These are phyloP conservation scores for Tipula confusa DNA, from an alignment of 2,888 invertebrate species.

Conservation along the genomic window DNA sequence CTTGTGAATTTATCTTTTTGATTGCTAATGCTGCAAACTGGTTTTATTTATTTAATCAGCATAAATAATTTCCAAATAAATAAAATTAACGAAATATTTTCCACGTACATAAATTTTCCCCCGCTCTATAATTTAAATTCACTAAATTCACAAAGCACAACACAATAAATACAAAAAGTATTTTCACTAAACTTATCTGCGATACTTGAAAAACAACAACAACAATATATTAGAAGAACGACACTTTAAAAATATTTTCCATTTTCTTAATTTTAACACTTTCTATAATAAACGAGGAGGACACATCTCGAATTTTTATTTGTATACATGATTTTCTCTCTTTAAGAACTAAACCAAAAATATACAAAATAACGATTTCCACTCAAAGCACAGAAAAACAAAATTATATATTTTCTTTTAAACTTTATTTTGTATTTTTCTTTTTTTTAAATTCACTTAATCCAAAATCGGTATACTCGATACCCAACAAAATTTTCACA, in stretches of 20 bases:
- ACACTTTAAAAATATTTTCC: constrained; percentile 7
- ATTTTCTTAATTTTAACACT: constrained; percentile 6
- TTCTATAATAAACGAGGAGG: not conserved
- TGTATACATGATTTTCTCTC: not conserved
- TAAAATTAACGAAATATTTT: not conserved
- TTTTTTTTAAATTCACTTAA: not conserved
- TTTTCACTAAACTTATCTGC: too few species aligned
- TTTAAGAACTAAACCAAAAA: not conserved
- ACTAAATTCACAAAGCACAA: not conserved
- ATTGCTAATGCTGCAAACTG: not conserved
- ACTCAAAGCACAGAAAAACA: not conserved
- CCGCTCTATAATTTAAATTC: not conserved
- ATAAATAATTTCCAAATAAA: not conserved
- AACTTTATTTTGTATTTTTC: not conserved
- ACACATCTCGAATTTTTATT: not conserved
- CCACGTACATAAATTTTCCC: not conserved
- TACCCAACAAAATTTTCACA: not conserved
- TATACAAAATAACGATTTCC: not conserved
- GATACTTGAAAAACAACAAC: not conserved
- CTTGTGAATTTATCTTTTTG: not conserved
- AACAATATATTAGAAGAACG: not conserved
- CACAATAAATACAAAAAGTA: not conserved
- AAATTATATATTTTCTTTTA: not conserved
- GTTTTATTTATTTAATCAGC: not conserved
- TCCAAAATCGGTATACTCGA: not conserved